phyloP scores from a whole-genome alignment of 2,113 vertebrate genomes.

The Leiothrix lutea region DNA sequence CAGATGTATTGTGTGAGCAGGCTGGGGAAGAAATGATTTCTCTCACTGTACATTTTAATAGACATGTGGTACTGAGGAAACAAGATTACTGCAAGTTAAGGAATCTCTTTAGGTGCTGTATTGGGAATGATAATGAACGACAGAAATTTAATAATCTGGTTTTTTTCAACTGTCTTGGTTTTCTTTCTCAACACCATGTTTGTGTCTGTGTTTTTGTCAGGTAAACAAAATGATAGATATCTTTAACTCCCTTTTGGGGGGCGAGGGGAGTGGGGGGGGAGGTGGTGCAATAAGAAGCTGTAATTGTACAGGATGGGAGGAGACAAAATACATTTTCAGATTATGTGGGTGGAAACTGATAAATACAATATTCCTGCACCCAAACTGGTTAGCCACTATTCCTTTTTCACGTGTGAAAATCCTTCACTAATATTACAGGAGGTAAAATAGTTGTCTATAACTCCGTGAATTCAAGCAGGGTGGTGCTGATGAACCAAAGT shows the following conservation, averaged over 20 bases:
- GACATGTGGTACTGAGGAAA: neutral
- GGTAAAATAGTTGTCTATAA: neutral
- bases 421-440: neutral
- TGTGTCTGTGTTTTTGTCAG: neutral
- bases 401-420: neutral
- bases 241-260: too few species aligned
- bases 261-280: fast-evolving
- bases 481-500: neutral
- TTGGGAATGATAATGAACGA: neutral
- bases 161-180: neutral
- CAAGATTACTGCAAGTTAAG: neutral
- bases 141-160: neutral
- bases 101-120: neutral
- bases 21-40: neutral
- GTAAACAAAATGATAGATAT: neutral
- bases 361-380: neutral
- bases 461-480: neutral
- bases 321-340: neutral
- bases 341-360: neutral
- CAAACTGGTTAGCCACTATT: neutral
- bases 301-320: too few species aligned
- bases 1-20: neutral
- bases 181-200: neutral
- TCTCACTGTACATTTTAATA: neutral
- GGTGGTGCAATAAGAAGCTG: neutral